phyloP scores from a whole-genome alignment of 2,113 vertebrate species.

The Phoxinus phoxinus region DNA sequence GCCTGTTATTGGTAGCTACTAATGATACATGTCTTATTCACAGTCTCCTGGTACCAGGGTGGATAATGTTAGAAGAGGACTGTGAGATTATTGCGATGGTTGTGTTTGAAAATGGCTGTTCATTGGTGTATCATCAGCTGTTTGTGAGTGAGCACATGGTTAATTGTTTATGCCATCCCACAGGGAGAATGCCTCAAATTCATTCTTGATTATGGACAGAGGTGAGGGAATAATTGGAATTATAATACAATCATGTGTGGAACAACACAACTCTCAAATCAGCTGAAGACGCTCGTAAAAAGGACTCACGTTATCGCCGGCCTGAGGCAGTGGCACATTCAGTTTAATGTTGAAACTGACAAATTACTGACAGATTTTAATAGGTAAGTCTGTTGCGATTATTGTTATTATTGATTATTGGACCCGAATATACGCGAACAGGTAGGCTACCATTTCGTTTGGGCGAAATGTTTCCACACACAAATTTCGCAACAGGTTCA shows the following conservation, averaged over 20 bases:
- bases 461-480: not conserved
- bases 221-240: not conserved
- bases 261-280: not conserved
- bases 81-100: constrained; percentile 14
- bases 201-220: not conserved
- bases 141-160: not conserved
- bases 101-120: constrained; percentile 17
- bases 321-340: not conserved
- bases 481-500: not conserved
- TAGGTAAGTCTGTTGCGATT: too few species aligned
- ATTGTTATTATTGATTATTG: too few species aligned
- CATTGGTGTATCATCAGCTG: not conserved
- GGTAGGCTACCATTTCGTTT: too few species aligned
- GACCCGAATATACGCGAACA: too few species aligned
- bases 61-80: constrained; percentile 22
- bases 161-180: constrained; percentile 7
- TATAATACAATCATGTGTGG: not conserved
- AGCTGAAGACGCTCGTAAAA: not conserved
- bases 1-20: constrained; percentile 48
- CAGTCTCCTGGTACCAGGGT: not conserved
- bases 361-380: not conserved
- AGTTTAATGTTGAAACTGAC: not conserved
- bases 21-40: constrained; percentile 38
- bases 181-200: not conserved
- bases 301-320: too few species aligned